phyloP scores from a whole-genome alignment of 2,113 vertebrate genomes.

The Indri indri region DNA sequence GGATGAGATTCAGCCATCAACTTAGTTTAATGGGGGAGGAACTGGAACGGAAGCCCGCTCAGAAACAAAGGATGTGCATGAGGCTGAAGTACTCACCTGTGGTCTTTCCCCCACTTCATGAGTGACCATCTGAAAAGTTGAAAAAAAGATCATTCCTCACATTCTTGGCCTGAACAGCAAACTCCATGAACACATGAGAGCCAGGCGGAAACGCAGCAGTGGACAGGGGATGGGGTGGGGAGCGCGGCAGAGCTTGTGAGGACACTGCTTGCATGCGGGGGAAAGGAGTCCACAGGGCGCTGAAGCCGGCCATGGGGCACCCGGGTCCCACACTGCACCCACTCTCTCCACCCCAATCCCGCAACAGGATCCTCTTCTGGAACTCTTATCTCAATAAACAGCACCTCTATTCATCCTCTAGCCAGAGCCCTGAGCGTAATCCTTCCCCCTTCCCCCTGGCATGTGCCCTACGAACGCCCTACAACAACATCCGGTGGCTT shows the following conservation, averaged over 20 bases:
- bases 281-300: no score
- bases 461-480: no score
- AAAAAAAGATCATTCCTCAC: background rate
- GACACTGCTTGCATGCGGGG: no score
- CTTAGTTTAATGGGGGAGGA: background rate
- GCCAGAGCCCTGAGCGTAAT: background rate
- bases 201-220: background rate
- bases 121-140: background rate
- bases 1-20: background rate
- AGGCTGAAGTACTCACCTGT: background rate
- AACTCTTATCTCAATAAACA: background rate
- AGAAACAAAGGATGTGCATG: rapidly evolving
- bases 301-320: no score
- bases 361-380: background rate
- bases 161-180: background rate
- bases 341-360: background rate
- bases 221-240: rapidly evolving
- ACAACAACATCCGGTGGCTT: background rate
- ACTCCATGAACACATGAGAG: background rate
- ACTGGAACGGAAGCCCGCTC: background rate
- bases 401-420: background rate
- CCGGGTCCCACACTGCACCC: background rate
- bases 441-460: background rate
- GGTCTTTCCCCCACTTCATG: background rate
- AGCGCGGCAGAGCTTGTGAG: no score